Base-by-base conservation (phyloP, 1,140 invertebrate genomes). In the Aphis gossypii region DNA sequence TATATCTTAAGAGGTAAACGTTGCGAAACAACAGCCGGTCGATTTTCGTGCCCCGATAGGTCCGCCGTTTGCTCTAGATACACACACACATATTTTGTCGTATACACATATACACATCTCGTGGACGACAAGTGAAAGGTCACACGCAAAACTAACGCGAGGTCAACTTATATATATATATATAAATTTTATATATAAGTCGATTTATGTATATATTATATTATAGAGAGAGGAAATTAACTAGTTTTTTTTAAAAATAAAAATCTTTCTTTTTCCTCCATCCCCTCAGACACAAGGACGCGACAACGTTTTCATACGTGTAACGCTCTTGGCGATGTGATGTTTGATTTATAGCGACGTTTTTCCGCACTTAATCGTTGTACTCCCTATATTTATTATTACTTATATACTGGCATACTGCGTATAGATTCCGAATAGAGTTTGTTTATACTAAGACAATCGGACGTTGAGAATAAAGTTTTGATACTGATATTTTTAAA, bases 21-120 rank as follows among this genome's bases (percentile, higher is more conserved):
- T 93, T 93, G 82, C 82, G 48, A 93, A 93, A 93, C 92, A 20
- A 23, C 86, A 35, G 25, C 51, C n/a, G 88, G 90, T 76, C 90
- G 76, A 92, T 92, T 92, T 92, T 83, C 91, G 91, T 93, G 82
- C 82, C 82, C 92, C 82, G 92, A 93, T 84, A 93, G 48, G 87
- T n/a, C 44, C 46, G 68, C n/a, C 4, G 23, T 89, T 76, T 86
- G 92, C 82, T 93, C 92, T 44, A 93, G 82, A 56, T 93, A 84
- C 23, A 9, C 68, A 51, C 60, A 20, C 21, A 25, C 30, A 7
- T n/a, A n/a, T n/a, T 18, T 1, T 46, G 23, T 51, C 86, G 30
- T 18, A 35, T 23, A n/a, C 14, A 48, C 25, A 35, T 35, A 54
- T 21, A 54, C 35, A 38, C n/a, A n/a, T 35, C n/a, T 25, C 6